A percentile compares a stretch with the other conserved stretches of the same genome.
Conservation (phyloP, 2,113 vertebrate species). For the Pachyramphus minor region DNA sequence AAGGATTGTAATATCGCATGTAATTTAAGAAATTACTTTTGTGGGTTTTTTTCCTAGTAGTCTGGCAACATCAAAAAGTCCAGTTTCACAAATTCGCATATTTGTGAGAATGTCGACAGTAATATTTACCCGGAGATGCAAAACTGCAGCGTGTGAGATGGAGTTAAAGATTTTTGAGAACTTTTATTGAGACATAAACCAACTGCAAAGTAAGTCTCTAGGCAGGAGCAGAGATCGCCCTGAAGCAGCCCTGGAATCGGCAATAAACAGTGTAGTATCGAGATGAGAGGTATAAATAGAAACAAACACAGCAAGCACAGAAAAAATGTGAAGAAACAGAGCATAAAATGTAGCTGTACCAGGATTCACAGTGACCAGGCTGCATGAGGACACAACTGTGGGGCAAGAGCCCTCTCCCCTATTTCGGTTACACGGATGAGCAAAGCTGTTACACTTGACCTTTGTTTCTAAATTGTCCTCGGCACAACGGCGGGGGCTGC, state of each 20-base stretch:
- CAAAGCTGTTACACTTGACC: constrained; percentile 38
- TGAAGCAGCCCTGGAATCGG: not conserved
- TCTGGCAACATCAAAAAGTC: not conserved
- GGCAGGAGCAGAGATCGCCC: not conserved
- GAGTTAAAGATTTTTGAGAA: not conserved
- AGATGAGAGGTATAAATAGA: not conserved
- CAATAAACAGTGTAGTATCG: not conserved
- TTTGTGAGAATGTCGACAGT: not conserved
- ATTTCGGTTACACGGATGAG: not conserved
- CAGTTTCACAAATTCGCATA: not conserved
- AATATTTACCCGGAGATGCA: not conserved
- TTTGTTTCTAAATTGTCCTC: constrained; percentile 20
- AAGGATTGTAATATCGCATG: not conserved
- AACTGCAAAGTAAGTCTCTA: not conserved
- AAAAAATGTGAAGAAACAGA: not conserved
- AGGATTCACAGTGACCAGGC: not conserved
- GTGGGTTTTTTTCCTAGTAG: not conserved
- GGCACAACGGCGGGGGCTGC: not conserved
- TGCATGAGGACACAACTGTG: not conserved
- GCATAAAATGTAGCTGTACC: not conserved
- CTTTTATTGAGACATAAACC: not conserved
- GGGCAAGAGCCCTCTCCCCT: constrained; percentile 32
- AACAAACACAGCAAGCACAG: not conserved
- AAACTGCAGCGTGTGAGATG: not conserved
- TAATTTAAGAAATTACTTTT: constrained; percentile 54